Evolutionary conservation across 2,113 vertebrate genomes (phyloP).

Genomic region (Athene cunicularia): DNA sequence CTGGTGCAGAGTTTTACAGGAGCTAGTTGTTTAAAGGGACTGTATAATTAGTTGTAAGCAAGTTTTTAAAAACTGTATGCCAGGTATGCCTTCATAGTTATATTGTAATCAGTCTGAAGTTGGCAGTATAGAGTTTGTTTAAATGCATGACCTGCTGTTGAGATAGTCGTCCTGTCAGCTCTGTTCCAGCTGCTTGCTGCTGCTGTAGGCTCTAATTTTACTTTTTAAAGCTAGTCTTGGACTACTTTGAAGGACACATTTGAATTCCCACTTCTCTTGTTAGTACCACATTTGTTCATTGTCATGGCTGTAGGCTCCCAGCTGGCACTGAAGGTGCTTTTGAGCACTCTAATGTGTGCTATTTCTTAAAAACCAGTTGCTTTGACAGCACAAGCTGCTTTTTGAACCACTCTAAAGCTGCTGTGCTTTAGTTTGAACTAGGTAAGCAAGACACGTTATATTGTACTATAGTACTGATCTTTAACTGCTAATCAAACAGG

Average conservation of each 20-base stretch:
- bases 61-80: not conserved
- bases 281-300: not conserved
- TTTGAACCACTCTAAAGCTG: not conserved
- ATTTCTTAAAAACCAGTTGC: not conserved
- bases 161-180: not conserved
- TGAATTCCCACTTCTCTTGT: not conserved
- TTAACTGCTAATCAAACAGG: not conserved
- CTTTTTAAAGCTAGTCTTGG: not conserved
- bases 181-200: not conserved
- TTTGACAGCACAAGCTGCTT: slow-evolving; percentile 19
- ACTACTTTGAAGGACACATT: not conserved
- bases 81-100: not conserved
- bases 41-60: not conserved
- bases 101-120: not conserved
- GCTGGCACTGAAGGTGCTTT: not conserved
- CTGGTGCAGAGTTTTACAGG: not conserved
- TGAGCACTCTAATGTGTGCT: not conserved
- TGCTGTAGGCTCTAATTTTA: not conserved
- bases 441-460: not conserved
- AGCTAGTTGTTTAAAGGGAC: not conserved
- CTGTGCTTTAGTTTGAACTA: not conserved
- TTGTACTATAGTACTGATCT: not conserved
- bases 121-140: not conserved
- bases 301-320: not conserved
- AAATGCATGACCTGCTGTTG: not conserved